phyloP scores from a whole-genome alignment of 2,113 vertebrate genomes.

The Mellivora capensis region DNA sequence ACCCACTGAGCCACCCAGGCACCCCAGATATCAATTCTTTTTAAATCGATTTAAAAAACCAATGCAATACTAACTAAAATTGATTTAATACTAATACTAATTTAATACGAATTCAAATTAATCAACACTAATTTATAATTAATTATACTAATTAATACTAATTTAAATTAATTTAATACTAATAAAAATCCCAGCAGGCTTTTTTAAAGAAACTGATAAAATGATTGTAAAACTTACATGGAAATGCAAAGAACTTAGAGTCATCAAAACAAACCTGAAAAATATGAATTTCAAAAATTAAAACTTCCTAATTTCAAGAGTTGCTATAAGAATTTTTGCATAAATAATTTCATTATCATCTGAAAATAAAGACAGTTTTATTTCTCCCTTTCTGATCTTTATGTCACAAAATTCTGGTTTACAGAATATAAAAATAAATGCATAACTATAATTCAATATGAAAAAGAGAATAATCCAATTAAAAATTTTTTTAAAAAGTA shows the following conservation, averaged over 20 bases:
- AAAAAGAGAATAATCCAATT: background rate
- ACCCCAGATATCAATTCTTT: background rate
- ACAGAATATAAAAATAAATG: background rate
- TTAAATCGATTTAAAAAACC: background rate
- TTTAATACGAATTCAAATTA: too few relatives aligned
- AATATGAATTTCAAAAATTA: background rate
- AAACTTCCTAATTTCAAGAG: background rate
- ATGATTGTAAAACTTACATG: background rate
- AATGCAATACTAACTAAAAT: background rate
- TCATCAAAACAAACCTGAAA: background rate
- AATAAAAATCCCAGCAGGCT: background rate
- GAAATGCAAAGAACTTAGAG: background rate
- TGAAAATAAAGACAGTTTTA: background rate
- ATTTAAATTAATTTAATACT: background rate
- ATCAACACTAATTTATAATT: too few relatives aligned
- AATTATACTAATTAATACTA: too few relatives aligned
- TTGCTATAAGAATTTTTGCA: background rate
- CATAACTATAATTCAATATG: background rate
- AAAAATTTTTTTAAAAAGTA: too few relatives aligned
- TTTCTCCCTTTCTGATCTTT: background rate
- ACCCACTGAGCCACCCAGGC: too few relatives aligned
- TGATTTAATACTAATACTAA: background rate
- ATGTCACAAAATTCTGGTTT: background rate
- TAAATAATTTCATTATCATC: background rate
- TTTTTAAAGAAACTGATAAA: background rate